phyloP scores from a whole-genome alignment of 1,140 invertebrate species.

The Ptiloglossa arizonensis region DNA sequence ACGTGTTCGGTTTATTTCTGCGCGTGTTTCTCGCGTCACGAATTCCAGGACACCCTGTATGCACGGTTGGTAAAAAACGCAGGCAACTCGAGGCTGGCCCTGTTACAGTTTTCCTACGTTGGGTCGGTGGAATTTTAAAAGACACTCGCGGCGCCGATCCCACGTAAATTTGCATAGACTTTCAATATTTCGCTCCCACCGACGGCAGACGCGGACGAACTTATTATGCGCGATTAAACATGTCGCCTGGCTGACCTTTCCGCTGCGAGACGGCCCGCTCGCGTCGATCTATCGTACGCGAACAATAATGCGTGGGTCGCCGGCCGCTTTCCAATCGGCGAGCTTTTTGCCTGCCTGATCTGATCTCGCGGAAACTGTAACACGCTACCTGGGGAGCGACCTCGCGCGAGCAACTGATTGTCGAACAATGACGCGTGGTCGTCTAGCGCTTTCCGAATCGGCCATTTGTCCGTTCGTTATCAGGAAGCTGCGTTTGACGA shows the following conservation, averaged over 20 bases:
- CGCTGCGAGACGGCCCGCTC: slow-evolving; percentile 8
- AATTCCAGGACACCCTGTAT: no score
- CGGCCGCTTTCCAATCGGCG: slow-evolving; percentile 32
- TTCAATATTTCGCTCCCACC: slow-evolving; percentile 60
- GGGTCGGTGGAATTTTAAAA: slow-evolving; percentile 54
- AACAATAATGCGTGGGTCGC: slow-evolving; percentile 49
- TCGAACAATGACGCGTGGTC: slow-evolving; percentile 12
- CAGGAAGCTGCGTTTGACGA: not conserved
- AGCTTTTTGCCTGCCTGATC: not conserved
- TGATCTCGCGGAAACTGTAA: slow-evolving; percentile 40
- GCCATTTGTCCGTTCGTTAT: not conserved
- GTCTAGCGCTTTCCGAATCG: not conserved
- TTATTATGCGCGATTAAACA: slow-evolving; percentile 47
- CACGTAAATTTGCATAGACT: slow-evolving; percentile 71
- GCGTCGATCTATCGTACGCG: not conserved
- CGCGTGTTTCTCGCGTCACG: no score
- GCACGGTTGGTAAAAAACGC: no score
- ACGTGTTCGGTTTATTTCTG: no score
- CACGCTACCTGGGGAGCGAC: not conserved
- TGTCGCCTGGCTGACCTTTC: slow-evolving; percentile 45
- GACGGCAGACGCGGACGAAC: slow-evolving; percentile 10
- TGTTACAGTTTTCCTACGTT: not conserved
- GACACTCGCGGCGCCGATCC: slow-evolving; percentile 57
- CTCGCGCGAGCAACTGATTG: slow-evolving; percentile 4
- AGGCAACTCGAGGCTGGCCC: no score